Conservation (phyloP, 2,888 invertebrate genomes). For the Macrophya alboannulata region DNA sequence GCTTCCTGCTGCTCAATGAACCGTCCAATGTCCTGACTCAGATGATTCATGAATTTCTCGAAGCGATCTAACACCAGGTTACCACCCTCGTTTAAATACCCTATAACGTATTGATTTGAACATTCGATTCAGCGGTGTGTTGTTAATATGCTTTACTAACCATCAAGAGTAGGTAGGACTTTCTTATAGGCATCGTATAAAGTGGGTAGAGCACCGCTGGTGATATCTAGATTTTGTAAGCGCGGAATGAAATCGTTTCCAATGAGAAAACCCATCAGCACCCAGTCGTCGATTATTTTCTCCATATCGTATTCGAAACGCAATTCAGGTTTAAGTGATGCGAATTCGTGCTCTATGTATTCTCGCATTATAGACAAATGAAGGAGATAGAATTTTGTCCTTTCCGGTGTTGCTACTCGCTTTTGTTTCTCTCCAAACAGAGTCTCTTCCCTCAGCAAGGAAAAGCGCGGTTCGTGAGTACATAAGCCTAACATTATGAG, state of each 20-base stretch:
- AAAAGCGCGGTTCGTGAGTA: conserved; percentile 97
- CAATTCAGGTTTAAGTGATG: conserved; percentile 84
- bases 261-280: conserved; percentile 97
- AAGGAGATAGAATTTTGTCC: conserved; percentile 95
- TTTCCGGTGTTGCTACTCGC: conserved; percentile 89
- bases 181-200: conserved; percentile 94
- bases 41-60: no score
- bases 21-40: no score
- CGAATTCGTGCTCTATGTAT: conserved; percentile 96
- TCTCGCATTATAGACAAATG: conserved; percentile 96
- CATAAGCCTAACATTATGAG: conserved; percentile 98
- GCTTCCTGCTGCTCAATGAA: no score
- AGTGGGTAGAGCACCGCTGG: conserved; percentile 92
- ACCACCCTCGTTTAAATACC: no score
- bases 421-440: conserved; percentile 87
- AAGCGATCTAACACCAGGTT: no score
- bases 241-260: conserved; percentile 99
- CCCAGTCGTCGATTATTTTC: conserved; percentile 98
- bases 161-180: conserved; percentile 92
- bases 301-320: conserved; percentile 93
- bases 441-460: conserved; percentile 96
- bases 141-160: conserved; percentile 80
- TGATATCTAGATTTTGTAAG: conserved; percentile 96
- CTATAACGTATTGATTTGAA: no score
- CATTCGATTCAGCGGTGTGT: no score